Evolutionary conservation across 1,140 invertebrate genomes (phyloP), one percentile per base, ranked within the genome.

Genomic region (Cheumatopsyche charites): DNA sequence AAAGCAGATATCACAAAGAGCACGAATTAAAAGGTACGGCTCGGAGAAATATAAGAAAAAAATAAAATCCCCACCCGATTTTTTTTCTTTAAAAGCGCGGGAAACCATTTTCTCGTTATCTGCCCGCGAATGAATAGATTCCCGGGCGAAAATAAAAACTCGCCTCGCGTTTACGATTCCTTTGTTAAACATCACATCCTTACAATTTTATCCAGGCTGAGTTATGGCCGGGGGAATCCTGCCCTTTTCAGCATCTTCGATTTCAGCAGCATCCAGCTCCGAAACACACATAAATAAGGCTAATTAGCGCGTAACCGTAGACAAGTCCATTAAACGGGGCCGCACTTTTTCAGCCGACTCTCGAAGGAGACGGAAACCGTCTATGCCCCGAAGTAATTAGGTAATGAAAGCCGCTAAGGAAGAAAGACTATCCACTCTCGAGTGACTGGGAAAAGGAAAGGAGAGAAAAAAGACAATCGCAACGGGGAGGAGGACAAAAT

Each of bases 131-230:
- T 52, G 70, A 75, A 75, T 70, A 72, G 67, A 75, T 75, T 75
- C 71, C 72, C 70, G n/a, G 45, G 41, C 66, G 67, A 75, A 75
- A 75, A 75, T 75, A 75, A 75, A 75, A 74, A 75, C 70, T 70
- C 70, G 58, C 63, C 66, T 72, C 70, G 49, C 73, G 67, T 74
- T 74, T 74, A 75, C 68, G 72, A 73, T 73, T 73, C 70, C 69
- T 73, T 73, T 73, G 75, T 76, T 76, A 76, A 76, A 76, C 73
- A 76, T 76, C 75, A 73, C 71, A 73, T 73, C 66, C 72, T 58
- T 71, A 76, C 65, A 73, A 36, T 76, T 76, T 73, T 73, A 73
- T 76, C 72, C 75, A 58, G 58, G 69, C 73, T 73, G 75, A 76
- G 62, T 73, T 76, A 76, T 73, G 75, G n/a, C n/a, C n/a, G n/a